Evolutionary conservation across 1,140 invertebrate species (phyloP).

Genomic region (Campoletis sonorensis): DNA sequence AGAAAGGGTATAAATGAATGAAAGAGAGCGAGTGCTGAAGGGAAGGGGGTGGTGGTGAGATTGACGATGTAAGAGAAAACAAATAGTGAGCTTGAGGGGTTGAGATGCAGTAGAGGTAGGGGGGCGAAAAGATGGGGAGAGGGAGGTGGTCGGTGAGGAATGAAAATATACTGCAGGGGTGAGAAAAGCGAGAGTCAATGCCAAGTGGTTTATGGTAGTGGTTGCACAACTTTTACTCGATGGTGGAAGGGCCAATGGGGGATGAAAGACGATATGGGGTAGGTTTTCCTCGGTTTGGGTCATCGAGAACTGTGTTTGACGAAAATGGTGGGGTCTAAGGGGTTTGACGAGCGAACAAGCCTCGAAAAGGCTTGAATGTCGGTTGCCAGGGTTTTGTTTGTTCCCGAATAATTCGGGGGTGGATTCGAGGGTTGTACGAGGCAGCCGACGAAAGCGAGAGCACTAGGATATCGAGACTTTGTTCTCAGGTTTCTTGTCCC

Average conservation of each 20-base stretch:
- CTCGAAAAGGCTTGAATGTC: slow-evolving; percentile 35
- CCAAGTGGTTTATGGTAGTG: slow-evolving; percentile 11
- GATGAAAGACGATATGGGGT: slow-evolving; percentile 38
- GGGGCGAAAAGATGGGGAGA: background rate
- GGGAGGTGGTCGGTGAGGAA: background rate
- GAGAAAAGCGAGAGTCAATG: slow-evolving; percentile 18
- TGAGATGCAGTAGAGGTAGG: background rate
- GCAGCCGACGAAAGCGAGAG: slow-evolving; percentile 17
- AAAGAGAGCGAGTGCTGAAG: background rate
- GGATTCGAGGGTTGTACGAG: background rate
- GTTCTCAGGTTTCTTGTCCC: slow-evolving; percentile 22
- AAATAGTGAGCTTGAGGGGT: background rate
- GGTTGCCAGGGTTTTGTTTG: slow-evolving; percentile 42
- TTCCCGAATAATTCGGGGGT: slow-evolving; percentile 37
- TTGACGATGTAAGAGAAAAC: slow-evolving; percentile 26
- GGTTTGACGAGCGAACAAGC: background rate
- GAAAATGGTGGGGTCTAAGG: slow-evolving; percentile 5
- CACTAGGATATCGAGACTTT: slow-evolving; percentile 16
- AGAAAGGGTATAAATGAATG: slow-evolving; percentile 15
- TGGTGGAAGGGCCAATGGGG: background rate
- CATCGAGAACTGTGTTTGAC: background rate
- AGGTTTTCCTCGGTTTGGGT: slow-evolving; percentile 1
- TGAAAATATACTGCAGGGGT: background rate
- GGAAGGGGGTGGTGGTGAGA: slow-evolving; percentile 11
- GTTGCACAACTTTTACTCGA: background rate